Conservation (phyloP, 2,113 vertebrate genomes). For the Tenebrosternarchus preto region DNA sequence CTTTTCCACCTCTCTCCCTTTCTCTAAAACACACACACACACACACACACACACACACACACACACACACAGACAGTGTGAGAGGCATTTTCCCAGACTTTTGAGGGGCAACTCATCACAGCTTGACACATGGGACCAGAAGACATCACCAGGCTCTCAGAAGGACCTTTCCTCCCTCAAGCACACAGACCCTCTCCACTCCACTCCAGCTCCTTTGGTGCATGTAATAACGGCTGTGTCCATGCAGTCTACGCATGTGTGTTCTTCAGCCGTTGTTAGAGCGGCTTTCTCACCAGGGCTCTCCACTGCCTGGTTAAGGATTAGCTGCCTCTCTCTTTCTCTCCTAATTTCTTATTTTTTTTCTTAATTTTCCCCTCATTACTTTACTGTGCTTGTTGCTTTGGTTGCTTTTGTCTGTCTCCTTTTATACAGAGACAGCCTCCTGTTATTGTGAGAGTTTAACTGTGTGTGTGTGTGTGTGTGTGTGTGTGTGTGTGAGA, state of each 20-base stretch:
- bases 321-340: not conserved
- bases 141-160: conserved; percentile 72
- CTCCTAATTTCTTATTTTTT: conserved; percentile 1
- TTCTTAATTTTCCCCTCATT: conserved; percentile 2
- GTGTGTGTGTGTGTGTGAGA: conserved; percentile 36
- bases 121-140: conserved; percentile 61
- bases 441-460: conserved; percentile 67
- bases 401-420: conserved; percentile 50
- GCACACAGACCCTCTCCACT: conserved; percentile 52
- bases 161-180: conserved; percentile 60
- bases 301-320: not conserved
- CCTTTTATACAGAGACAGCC: conserved; percentile 73
- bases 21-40: too few species aligned
- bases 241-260: not conserved
- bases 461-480: conserved; percentile 31
- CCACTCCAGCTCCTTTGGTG: conserved; percentile 46
- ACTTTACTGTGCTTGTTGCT: not conserved
- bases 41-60: too few species aligned
- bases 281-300: not conserved
- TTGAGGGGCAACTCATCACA: conserved; percentile 61
- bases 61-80: not conserved
- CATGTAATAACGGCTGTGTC: conserved; percentile 28
- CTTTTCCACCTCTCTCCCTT: conserved; percentile 22
- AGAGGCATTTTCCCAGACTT: conserved; percentile 69
- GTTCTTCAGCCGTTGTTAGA: conserved; percentile 24